phyloP scores from a whole-genome alignment of 2,888 invertebrate species.

The Creontiades dilutus region DNA sequence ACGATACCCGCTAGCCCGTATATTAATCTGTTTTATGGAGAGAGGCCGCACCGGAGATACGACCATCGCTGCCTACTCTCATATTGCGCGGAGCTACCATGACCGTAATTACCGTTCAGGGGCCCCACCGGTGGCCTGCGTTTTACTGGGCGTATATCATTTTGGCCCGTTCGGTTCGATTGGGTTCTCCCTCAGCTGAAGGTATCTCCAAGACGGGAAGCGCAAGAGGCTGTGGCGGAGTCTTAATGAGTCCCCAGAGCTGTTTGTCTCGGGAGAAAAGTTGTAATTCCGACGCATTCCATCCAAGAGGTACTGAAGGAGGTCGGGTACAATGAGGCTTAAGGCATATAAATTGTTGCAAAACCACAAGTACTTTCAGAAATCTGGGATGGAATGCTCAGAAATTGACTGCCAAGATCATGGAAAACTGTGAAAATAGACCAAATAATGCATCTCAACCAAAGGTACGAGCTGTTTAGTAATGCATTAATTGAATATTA shows the following conservation, averaged over 20 bases:
- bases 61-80: neutral
- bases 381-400: too few species aligned
- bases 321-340: neutral
- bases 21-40: conserved; percentile 26
- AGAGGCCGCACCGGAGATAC: neutral
- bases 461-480: too few species aligned
- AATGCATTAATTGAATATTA: too few species aligned
- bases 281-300: neutral
- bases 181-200: neutral
- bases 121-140: conserved; percentile 32
- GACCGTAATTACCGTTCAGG: conserved; percentile 19
- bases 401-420: too few species aligned
- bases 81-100: conserved; percentile 11
- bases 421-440: too few species aligned
- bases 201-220: neutral
- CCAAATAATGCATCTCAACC: too few species aligned
- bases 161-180: conserved; percentile 7
- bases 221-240: neutral
- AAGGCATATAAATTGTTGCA: neutral
- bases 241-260: neutral
- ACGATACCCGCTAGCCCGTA: conserved; percentile 17
- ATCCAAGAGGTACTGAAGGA: neutral
- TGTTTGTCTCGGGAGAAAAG: neutral
- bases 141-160: conserved; percentile 35
- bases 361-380: too few species aligned